phyloP scores from a whole-genome alignment of 2,888 invertebrate genomes.

The Nematopogon swammerdamellus region DNA sequence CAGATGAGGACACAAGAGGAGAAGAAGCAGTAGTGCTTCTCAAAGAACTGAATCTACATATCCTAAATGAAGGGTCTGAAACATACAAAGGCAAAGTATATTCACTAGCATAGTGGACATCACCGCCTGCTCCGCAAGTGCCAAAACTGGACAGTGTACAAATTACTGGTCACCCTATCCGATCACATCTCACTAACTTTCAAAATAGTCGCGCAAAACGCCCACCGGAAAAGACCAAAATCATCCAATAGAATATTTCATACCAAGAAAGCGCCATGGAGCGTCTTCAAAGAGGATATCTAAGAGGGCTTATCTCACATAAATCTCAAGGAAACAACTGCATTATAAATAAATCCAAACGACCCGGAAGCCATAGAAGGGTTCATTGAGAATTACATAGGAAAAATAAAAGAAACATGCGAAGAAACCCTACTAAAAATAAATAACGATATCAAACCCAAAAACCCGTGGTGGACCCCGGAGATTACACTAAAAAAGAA shows the following conservation, averaged over 20 bases:
- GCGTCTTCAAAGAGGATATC: slow-evolving; percentile 1
- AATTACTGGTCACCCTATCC: slow-evolving; percentile 8
- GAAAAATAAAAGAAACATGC: slow-evolving; percentile 4
- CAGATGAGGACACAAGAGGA: slow-evolving; percentile 10
- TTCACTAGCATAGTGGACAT: slow-evolving; percentile 12
- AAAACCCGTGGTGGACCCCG: slow-evolving; percentile 6
- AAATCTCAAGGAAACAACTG: background rate
- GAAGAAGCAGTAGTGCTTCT: slow-evolving; percentile 9
- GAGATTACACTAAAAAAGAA: background rate
- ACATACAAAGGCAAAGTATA: slow-evolving; percentile 4
- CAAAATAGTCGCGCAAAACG: background rate
- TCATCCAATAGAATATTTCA: slow-evolving; percentile 4
- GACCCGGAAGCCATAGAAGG: slow-evolving; percentile 1
- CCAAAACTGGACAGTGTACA: slow-evolving; percentile 11
- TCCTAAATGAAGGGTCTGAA: slow-evolving; percentile 11
- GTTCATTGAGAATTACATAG: slow-evolving; percentile 7
- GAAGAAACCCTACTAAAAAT: background rate
- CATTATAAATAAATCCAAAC: slow-evolving; percentile 1
- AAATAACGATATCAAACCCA: background rate
- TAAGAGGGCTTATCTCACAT: background rate
- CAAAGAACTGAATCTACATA: slow-evolving; percentile 9
- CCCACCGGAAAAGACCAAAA: background rate
- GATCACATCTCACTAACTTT: slow-evolving; percentile 15
- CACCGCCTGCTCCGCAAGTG: too few relatives aligned
- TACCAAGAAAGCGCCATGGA: slow-evolving; percentile 7